These are phyloP conservation scores for Crocallis elinguaria DNA, from an alignment of 2,888 invertebrate species.

Conservation along the genomic window DNA sequence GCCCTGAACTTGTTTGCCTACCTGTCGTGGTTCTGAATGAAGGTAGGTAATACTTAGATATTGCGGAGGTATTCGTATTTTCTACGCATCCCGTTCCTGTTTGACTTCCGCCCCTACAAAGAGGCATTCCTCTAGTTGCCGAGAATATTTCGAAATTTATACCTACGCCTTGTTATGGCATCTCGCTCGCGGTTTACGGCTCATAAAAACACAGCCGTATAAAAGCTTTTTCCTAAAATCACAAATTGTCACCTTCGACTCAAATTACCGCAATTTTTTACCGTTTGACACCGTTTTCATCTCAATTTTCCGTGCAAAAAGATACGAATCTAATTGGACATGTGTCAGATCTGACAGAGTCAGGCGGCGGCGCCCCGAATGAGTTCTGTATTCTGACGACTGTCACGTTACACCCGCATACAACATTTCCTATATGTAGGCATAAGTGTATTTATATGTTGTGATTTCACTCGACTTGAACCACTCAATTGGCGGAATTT, in stretches of 20 bases:
- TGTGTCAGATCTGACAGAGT: slow-evolving; percentile 47
- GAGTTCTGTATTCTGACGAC: slow-evolving; percentile 45
- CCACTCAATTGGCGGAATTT: neutral
- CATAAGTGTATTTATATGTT: neutral
- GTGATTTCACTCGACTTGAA: neutral
- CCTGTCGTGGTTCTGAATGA: slow-evolving; percentile 10
- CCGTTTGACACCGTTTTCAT: slow-evolving; percentile 39
- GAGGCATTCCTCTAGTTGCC: slow-evolving; percentile 9
- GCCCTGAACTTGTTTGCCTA: slow-evolving; percentile 15
- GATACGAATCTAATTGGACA: slow-evolving; percentile 54
- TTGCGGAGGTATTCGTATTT: slow-evolving; percentile 20
- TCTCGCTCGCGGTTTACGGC: slow-evolving; percentile 16
- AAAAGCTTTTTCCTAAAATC: slow-evolving; percentile 22
- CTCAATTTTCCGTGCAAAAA: slow-evolving; percentile 42
- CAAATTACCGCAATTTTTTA: slow-evolving; percentile 32
- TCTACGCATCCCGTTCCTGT: slow-evolving; percentile 22
- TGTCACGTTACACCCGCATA: slow-evolving; percentile 34
- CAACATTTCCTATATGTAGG: slow-evolving; percentile 21
- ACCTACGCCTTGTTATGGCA: slow-evolving; percentile 12
- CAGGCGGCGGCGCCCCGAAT: slow-evolving; percentile 40
- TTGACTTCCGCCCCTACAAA: slow-evolving; percentile 20
- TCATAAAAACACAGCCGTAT: slow-evolving; percentile 24
- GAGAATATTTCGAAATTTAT: slow-evolving; percentile 20
- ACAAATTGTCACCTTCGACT: slow-evolving; percentile 23
- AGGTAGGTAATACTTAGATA: slow-evolving; percentile 19